Evolutionary conservation across 2,888 invertebrate species (phyloP).

Genomic region (Frankliniella fusca): DNA sequence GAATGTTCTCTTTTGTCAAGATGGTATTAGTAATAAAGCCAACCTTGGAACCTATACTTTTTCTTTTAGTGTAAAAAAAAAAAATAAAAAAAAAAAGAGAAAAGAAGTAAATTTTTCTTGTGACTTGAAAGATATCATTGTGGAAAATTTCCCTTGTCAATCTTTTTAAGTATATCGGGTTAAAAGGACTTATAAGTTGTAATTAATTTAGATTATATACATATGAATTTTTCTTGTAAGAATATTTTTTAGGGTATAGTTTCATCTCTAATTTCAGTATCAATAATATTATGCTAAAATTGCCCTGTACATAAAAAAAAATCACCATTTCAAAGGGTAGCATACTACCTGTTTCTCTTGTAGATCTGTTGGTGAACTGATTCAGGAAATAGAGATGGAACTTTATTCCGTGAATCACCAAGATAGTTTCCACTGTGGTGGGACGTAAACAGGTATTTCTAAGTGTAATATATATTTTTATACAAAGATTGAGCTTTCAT

Average conservation of each 20-base stretch:
- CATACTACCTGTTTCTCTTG: background rate
- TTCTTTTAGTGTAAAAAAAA: background rate
- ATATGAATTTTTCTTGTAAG: background rate
- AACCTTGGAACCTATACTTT: slow-evolving; percentile 3
- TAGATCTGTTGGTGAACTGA: background rate
- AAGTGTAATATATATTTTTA: slow-evolving; percentile 24
- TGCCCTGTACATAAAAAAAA: background rate
- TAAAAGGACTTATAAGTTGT: background rate
- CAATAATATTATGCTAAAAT: background rate
- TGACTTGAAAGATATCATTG: slow-evolving; percentile 12
- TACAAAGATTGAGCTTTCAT: slow-evolving; percentile 20
- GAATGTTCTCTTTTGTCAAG: slow-evolving; percentile 26
- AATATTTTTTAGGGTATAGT: background rate
- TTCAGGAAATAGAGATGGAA: slow-evolving; percentile 17
- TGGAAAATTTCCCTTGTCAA: slow-evolving; percentile 13
- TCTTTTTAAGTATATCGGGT: slow-evolving; percentile 5
- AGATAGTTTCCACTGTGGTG: background rate
- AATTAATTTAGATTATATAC: slow-evolving; percentile 2
- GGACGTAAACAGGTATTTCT: slow-evolving; percentile 7
- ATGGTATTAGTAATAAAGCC: slow-evolving; percentile 7
- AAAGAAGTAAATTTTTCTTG: background rate
- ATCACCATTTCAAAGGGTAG: background rate
- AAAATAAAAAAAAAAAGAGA: background rate
- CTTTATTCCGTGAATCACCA: slow-evolving; percentile 9
- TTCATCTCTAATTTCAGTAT: slow-evolving; percentile 19